A percentile compares a stretch with the other conserved stretches of the same genome.
Evolutionary conservation across 2,113 vertebrate genomes (phyloP).

Genomic region (Cephalopterus ornatus): DNA sequence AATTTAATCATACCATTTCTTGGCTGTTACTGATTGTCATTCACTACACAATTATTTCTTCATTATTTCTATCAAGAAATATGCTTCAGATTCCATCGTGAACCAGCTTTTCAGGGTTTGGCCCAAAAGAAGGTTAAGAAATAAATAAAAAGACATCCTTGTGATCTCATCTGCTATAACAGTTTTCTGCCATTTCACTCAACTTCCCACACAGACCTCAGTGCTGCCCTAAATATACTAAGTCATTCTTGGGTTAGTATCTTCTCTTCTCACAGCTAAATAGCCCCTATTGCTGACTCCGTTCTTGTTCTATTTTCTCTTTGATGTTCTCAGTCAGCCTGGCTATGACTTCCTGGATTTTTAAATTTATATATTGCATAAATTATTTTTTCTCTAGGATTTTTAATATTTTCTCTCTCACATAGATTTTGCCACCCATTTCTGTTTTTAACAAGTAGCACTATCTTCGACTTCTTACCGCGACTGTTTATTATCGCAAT

Average conservation of each 20-base stretch:
- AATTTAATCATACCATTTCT: not conserved
- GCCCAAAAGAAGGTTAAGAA: not conserved
- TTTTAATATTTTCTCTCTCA: not conserved
- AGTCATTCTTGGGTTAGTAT: conserved; percentile 1
- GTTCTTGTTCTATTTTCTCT: conserved; percentile 8
- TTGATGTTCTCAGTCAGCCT: not conserved
- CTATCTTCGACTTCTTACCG: not conserved
- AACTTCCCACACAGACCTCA: conserved; percentile 21
- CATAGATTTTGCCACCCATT: not conserved
- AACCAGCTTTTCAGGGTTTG: not conserved
- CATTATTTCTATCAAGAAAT: not conserved
- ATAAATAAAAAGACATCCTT: not conserved
- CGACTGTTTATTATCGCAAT: not conserved
- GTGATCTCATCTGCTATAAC: not conserved
- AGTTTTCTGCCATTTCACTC: conserved; percentile 25
- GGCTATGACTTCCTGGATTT: not conserved
- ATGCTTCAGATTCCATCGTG: not conserved
- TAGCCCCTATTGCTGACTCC: not conserved
- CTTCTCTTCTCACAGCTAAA: conserved; percentile 4
- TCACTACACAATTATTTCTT: not conserved
- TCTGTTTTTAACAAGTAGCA: not conserved
- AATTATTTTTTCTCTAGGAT: not conserved
- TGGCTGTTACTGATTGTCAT: accelerated
- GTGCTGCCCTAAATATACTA: conserved; percentile 5
- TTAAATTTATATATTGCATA: not conserved